Base-by-base conservation (phyloP, 2,888 invertebrate species). In the Brenthis ino region DNA sequence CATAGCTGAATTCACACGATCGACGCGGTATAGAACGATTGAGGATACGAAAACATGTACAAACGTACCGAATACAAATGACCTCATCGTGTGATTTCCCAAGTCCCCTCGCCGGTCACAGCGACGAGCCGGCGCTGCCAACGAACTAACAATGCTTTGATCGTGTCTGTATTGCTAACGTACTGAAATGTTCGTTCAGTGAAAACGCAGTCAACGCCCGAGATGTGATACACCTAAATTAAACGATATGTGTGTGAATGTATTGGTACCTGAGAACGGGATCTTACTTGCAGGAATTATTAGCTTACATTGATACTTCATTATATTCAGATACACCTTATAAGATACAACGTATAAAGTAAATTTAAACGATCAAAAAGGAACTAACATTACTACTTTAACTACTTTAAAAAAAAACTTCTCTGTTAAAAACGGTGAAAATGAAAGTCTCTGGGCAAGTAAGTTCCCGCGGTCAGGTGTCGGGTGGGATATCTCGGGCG, bases 51-150 rank as follows among this genome's bases (percentile, higher is more conserved):
- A 14, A 14, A 48, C 47, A 4, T 47, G 8, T 24, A 11, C 28
- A 28, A 4, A 28, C 28, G 4, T 28, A 28, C 1, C 56, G 16
- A 37, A 12, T 16, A 47, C 43, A 48, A 60, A 67, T 68, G 58
- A 67, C 60, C 67, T 70, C 66, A 66, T 74, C 74, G 72, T 71
- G 73, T 70, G 71, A 67, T 54, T 71, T 72, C 71, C 68, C 61
- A 54, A 68, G 76, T 74, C 76, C 69, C 72, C 68, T 69, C 72
- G 78, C 78, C 75, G 77, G 77, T 78, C 76, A 75, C 79, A 79
- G 72, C 72, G 72, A 75, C 74, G 70, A 72, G 76, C 70, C 73
- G 74, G 76, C 74, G 75, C 74, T 76, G 76, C 74, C 72, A 63
- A 67, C 66, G 73, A 74, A 72, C 72, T 66, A 64, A 76, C 74